These are phyloP conservation scores for Myotis davidii DNA, from an alignment of 2,113 vertebrate species.

Conservation along the genomic window DNA sequence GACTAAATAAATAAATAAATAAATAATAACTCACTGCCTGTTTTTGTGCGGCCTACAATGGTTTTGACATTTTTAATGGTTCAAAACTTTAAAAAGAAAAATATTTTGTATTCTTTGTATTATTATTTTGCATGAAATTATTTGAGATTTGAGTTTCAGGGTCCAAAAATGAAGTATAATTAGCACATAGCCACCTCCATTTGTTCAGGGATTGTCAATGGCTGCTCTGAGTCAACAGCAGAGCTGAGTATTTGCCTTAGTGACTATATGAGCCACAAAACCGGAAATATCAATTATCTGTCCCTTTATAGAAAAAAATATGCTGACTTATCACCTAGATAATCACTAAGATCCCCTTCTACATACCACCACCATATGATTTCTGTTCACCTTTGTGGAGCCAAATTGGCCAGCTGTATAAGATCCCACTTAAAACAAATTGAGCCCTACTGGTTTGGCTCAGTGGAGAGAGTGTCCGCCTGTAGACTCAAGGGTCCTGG, in stretches of 20 bases:
- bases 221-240: not conserved
- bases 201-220: not conserved
- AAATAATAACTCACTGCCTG: not conserved
- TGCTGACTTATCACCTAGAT: not conserved
- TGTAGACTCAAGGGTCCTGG: too few relatives aligned
- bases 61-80: not conserved
- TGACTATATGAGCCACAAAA: not conserved
- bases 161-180: not conserved
- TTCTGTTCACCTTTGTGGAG: not conserved
- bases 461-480: too few relatives aligned
- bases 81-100: not conserved
- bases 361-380: not conserved
- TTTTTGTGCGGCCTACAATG: not conserved
- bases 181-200: not conserved
- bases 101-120: not conserved
- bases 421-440: not conserved
- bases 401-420: not conserved
- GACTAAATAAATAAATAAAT: not conserved
- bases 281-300: not conserved
- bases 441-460: too few relatives aligned
- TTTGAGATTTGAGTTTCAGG: not conserved
- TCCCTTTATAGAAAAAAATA: not conserved
- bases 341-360: not conserved
- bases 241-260: not conserved
- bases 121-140: slow-evolving; percentile 6